Evolutionary conservation across 1,140 invertebrate genomes (phyloP), one percentile per base, ranked within the genome.

Genomic region (Leptopilina boulardi): DNA sequence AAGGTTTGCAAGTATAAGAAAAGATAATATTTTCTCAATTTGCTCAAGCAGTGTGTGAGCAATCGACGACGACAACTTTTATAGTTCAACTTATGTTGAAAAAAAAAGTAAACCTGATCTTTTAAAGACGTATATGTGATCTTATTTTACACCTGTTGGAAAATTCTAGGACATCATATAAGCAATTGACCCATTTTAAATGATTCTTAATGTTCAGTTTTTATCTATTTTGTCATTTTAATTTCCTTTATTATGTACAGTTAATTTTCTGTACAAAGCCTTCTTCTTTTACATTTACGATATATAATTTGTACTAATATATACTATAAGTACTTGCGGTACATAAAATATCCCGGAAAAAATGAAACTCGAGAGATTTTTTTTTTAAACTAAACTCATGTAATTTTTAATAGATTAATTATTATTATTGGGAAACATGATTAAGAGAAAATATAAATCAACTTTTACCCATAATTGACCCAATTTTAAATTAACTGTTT

Each of bases 21-120:
- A 66, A 66, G 59, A 66, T 23, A 26, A 30, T 66, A 30, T 66
- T n/a, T 66, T 66, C 26, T 66, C 23, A 66, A 66, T 66, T 66
- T 66, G 59, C 21, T n/a, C 59, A 66, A 66, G 23, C 59, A 66
- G n/a, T 30, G 23, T n/a, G 59, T 66, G 5, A 38, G n/a, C n/a
- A n/a, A n/a, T n/a, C n/a, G 54, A 6, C 8, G 10, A 9, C 19
- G 9, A 30, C 21, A 23, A 51, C 15, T n/a, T 51, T 51, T 51
- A 66, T 30, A 66, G 59, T 59, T 26, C 21, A 66, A 8, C 59
- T 66, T 66, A n/a, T 34, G 23, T 26, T 30, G 13, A n/a, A 30
- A 54, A 54, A 54, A 21, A 34, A 26, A 59, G 15, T n/a, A 66
- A 66, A 66, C 59, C 59, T n/a, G 59, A n/a, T 66, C 23, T 30